These are phyloP conservation scores for Formica selysi DNA, from an alignment of 1,140 invertebrate species.

Conservation along the genomic window DNA sequence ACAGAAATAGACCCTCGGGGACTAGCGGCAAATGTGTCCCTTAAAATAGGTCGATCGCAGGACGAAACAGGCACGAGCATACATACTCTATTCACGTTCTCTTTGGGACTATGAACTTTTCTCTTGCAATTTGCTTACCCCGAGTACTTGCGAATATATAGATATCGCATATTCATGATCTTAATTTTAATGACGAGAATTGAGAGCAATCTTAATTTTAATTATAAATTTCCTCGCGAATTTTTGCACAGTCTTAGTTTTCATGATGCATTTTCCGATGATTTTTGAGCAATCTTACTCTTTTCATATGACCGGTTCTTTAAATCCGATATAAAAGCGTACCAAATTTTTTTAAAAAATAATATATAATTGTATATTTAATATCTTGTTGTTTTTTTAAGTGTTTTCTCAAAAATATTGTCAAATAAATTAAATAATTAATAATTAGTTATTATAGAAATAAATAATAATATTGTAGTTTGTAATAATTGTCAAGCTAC, in stretches of 20 bases:
- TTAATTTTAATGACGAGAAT: conserved; percentile 18
- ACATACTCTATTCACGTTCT: conserved; percentile 14
- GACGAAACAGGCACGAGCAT: conserved; percentile 44
- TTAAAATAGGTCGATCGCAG: conserved; percentile 67
- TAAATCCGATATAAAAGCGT: not conserved
- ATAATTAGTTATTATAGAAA: too few relatives aligned
- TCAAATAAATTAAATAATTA: not conserved
- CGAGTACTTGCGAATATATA: not conserved
- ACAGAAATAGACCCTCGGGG: conserved; percentile 62
- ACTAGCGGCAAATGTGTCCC: conserved; percentile 12
- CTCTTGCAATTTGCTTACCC: conserved; percentile 12
- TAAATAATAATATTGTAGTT: too few relatives aligned
- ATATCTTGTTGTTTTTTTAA: too few relatives aligned
- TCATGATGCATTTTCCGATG: not conserved
- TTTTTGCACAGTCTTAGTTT: conserved; percentile 24
- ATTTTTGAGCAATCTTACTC: not conserved
- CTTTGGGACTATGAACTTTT: conserved; percentile 31
- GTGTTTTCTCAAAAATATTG: too few relatives aligned
- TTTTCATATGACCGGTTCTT: not conserved
- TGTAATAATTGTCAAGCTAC: too few relatives aligned
- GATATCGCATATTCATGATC: not conserved
- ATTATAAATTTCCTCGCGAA: conserved; percentile 16
- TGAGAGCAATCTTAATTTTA: conserved; percentile 23
- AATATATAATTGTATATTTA: too few relatives aligned
- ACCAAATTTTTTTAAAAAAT: too few relatives aligned